phyloP scores from a whole-genome alignment of 2,888 invertebrate species.

The Philhelius pedissequus region DNA sequence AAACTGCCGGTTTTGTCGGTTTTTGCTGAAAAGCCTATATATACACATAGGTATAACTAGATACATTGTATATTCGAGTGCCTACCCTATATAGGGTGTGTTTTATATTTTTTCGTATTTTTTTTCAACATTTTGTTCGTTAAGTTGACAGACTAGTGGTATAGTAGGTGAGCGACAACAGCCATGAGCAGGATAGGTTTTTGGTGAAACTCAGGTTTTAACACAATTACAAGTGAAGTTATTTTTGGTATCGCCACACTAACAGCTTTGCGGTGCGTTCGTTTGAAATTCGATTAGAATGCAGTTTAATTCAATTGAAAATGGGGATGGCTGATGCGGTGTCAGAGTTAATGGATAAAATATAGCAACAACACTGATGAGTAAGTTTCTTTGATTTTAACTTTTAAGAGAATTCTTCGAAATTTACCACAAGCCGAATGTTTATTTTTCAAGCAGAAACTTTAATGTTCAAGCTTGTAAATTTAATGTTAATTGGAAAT shows the following conservation, averaged over 20 bases:
- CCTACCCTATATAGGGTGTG: background rate
- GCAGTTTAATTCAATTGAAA: conserved; percentile 60
- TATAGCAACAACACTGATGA: background rate
- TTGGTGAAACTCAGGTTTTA: conserved; percentile 53
- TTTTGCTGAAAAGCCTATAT: conserved; percentile 28
- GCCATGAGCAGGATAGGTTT: background rate
- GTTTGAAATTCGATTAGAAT: conserved; percentile 59
- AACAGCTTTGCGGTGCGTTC: conserved; percentile 39
- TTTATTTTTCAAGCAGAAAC: too few relatives aligned
- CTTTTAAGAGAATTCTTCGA: background rate
- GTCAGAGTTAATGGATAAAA: conserved; percentile 34
- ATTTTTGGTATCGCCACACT: conserved; percentile 47
- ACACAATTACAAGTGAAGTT: conserved; percentile 58
- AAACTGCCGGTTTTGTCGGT: conserved; percentile 38
- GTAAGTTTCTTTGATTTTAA: background rate
- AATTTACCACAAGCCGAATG: background rate
- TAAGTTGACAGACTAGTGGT: background rate
- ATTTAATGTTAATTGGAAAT: too few relatives aligned
- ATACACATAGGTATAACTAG: background rate
- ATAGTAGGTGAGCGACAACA: background rate
- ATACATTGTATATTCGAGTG: background rate
- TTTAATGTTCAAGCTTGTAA: too few relatives aligned
- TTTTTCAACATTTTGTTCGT: conserved; percentile 46
- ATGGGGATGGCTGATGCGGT: background rate
- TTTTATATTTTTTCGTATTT: background rate